phyloP scores from a whole-genome alignment of 1,140 invertebrate genomes.

The Drosophila repleta region DNA sequence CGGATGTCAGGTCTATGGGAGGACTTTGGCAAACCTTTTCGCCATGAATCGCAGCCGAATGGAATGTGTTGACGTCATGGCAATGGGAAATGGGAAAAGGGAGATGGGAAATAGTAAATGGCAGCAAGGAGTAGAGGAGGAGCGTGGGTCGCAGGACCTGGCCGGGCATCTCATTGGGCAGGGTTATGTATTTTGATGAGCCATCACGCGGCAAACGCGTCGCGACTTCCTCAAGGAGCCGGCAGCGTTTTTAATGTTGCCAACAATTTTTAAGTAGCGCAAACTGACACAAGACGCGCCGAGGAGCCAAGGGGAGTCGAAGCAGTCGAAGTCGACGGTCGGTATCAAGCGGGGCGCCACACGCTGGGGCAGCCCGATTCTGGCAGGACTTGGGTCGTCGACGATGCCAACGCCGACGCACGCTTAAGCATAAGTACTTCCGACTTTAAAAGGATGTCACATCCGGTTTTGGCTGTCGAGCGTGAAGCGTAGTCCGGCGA shows the following conservation, averaged over 20 bases:
- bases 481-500: conserved; percentile 75
- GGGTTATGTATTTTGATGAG: conserved; percentile 32
- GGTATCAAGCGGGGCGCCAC: neutral
- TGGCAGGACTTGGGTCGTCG: conserved; percentile 29
- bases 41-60: neutral
- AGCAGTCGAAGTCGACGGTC: neutral
- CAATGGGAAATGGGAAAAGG: too few relatives aligned
- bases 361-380: neutral
- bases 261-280: conserved; percentile 81
- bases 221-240: conserved; percentile 2
- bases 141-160: neutral
- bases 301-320: neutral
- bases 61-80: conserved; percentile 17
- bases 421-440: conserved; percentile 83
- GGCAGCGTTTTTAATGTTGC: conserved; percentile 57
- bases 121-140: neutral
- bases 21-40: neutral
- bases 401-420: conserved; percentile 69
- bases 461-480: conserved; percentile 79
- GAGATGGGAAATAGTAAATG: too few relatives aligned
- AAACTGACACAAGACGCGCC: conserved; percentile 59
- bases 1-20: neutral
- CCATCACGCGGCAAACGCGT: conserved; percentile 6
- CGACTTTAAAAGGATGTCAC: conserved; percentile 84
- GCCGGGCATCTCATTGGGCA: conserved; percentile 2